phyloP scores from a whole-genome alignment of 2,113 vertebrate species.

The Maccullochella peelii region DNA sequence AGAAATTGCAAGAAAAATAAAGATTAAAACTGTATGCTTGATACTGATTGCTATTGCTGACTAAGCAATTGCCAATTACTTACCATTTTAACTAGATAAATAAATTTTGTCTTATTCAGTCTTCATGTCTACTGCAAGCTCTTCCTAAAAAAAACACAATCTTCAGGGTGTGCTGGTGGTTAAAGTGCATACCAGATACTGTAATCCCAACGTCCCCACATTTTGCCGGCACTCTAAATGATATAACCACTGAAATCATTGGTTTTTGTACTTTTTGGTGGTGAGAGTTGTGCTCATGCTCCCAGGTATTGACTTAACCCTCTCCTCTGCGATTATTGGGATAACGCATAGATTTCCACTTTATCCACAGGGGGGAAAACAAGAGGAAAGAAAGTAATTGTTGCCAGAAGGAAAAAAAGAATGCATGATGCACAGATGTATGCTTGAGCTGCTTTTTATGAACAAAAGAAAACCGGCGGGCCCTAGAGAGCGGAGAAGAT shows the following conservation, averaged over 20 bases:
- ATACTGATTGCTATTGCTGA: not conserved
- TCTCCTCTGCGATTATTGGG: not conserved
- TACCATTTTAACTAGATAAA: not conserved
- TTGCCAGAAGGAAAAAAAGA: not conserved
- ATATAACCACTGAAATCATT: not conserved
- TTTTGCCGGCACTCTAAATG: not conserved
- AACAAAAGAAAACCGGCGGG: not conserved
- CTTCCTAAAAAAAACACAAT: no score
- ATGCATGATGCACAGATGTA: not conserved
- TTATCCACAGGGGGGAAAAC: not conserved
- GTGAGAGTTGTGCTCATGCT: not conserved
- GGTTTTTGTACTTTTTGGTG: not conserved
- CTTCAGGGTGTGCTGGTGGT: not conserved
- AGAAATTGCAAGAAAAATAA: not conserved
- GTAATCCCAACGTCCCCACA: not conserved
- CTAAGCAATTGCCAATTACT: not conserved
- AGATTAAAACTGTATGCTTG: not conserved
- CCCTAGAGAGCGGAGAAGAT: not conserved
- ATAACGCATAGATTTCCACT: not conserved
- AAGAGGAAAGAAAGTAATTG: not conserved
- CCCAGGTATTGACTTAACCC: not conserved
- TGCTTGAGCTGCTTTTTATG: not conserved
- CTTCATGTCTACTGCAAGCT: no score
- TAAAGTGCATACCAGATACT: not conserved
- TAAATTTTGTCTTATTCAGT: not conserved